Evolutionary conservation across 1,140 invertebrate species (phyloP), one percentile per base, ranked within the genome.

Genomic region (Heliothis virescens): DNA sequence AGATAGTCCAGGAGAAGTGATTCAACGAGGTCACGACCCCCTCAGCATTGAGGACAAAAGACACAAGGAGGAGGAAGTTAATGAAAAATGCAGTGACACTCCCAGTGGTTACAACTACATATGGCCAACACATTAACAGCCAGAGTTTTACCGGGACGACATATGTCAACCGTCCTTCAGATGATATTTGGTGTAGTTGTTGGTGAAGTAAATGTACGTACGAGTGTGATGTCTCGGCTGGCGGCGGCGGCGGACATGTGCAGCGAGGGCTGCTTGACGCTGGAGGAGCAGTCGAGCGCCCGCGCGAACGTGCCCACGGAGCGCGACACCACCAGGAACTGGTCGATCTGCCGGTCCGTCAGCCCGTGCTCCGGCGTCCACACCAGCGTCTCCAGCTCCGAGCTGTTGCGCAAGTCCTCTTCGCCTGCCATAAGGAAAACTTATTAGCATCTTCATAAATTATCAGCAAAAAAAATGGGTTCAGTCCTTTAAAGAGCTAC

Each of bases 241-340:
- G 99, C 99, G 69, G 99, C 99, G 62, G 99, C 99, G 67, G 99
- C 99, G 91, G 98, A 99, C 98, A 99, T 99, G 92, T 99, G 99
- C 74, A 99, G 95, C 86, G 98, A 99, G 60, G 99, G 99, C 90
- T 99, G 99, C 94, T 99, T 99, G 18, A 99, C 98, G 74, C 98
- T 99, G 93, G 98, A 99, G 81, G 98, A 99, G 94, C 98, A 99
- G 95, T 99, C 99, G 48, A 99, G 96, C 60, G 99, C 99, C 84
- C 99, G 96, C 59, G 99, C 99, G 96, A 99, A 99, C 57, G 99
- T 99, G 80, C 99, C 99, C 80, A 99, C 98, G 53, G 99, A 99
- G 90, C 98, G 97, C 74, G 99, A 98, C 85, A 99, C 98, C 80
- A 99, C 98, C 82, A 99, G 96, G 96, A 99, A 99, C 95, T 99